Evolutionary conservation across 2,797 vertebrate genomes (phyloP).

Genomic region (Notolepis coatsorum): DNA sequence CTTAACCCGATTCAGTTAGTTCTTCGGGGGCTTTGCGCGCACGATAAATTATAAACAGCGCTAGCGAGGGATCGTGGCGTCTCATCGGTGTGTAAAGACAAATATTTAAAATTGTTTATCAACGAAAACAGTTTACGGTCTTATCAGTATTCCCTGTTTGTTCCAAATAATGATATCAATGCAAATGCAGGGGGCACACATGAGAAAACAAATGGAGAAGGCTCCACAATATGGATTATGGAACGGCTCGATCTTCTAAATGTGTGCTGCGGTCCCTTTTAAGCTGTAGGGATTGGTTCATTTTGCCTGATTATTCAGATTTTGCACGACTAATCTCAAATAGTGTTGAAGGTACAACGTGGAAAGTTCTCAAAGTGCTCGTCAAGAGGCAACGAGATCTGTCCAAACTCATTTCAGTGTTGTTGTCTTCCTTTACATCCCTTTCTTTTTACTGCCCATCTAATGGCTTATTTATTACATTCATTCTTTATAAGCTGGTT

Average conservation of each 20-base stretch:
- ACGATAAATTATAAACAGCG: constrained; percentile 22
- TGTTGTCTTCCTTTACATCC: constrained; percentile 67
- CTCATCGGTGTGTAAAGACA: constrained; percentile 21
- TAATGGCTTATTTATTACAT: constrained; percentile 87
- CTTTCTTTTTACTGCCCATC: constrained; percentile 78
- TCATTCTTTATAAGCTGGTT: constrained; percentile 82
- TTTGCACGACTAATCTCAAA: neutral
- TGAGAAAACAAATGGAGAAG: constrained; percentile 1
- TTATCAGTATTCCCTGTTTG: constrained; percentile 10
- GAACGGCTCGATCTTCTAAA: neutral
- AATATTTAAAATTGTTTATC: constrained; percentile 43
- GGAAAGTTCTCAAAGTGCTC: constrained; percentile 59
- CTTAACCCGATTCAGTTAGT: neutral
- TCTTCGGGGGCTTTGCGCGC: constrained; percentile 5
- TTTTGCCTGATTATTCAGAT: constrained; percentile 10
- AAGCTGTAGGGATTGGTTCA: neutral
- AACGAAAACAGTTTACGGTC: constrained; percentile 18
- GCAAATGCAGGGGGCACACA: neutral
- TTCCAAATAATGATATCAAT: constrained; percentile 11
- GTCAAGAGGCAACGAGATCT: constrained; percentile 63
- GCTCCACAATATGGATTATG: neutral
- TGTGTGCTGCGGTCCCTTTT: constrained; percentile 1
- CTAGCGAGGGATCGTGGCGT: neutral
- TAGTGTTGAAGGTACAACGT: constrained; percentile 10
- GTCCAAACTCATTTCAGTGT: constrained; percentile 70